phyloP scores from a whole-genome alignment of 2,888 invertebrate species.

The Plebejus anna region DNA sequence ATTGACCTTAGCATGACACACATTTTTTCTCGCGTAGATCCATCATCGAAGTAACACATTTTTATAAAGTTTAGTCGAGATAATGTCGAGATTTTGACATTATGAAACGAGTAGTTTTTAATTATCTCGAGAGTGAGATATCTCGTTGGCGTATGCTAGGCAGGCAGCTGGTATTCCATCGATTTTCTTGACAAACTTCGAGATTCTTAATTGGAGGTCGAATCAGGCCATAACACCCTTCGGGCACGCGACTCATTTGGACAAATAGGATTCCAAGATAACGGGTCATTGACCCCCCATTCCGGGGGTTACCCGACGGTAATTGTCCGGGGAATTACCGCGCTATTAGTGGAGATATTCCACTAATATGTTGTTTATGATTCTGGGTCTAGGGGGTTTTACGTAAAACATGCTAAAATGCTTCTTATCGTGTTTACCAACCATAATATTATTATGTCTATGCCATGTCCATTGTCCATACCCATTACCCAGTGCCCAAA shows the following conservation, averaged over 20 bases:
- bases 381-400: not conserved
- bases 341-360: conserved; percentile 4
- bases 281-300: not conserved
- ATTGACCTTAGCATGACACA: too few species aligned
- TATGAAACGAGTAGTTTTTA: too few species aligned
- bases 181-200: not conserved
- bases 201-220: not conserved
- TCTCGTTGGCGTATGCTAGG: too few species aligned
- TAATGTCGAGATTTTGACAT: too few species aligned
- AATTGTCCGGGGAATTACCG: conserved; percentile 1
- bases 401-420: not conserved
- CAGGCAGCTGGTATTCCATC: not conserved
- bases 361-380: conserved; percentile 10
- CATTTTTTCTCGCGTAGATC: too few species aligned
- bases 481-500: too few species aligned
- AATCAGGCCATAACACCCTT: not conserved
- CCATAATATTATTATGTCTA: too few species aligned
- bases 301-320: not conserved
- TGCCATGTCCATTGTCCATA: too few species aligned
- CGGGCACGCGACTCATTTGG: conserved; percentile 5
- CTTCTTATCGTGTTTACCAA: not conserved
- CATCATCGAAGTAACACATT: too few species aligned
- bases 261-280: not conserved
- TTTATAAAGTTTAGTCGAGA: too few species aligned
- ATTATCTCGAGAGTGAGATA: too few species aligned